Percentiles rank a stretch among this genome's conserved stretches.
Conservation (phyloP, 2,888 invertebrate genomes). For the Apamea epomidion region DNA sequence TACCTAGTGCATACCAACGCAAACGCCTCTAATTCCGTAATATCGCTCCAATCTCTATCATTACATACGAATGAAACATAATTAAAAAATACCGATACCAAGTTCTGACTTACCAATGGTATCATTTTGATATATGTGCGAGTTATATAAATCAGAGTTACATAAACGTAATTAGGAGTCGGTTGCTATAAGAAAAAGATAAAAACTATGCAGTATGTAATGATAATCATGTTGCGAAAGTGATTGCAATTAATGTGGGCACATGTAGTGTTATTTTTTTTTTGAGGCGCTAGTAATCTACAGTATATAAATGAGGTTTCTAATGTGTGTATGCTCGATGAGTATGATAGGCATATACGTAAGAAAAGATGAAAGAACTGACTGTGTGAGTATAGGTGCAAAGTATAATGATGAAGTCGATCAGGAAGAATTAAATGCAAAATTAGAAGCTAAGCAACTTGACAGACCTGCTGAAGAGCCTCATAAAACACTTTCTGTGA, state of each 20-base stretch:
- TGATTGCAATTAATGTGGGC: constrained; percentile 58
- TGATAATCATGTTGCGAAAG: constrained; percentile 61
- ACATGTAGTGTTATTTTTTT: constrained; percentile 45
- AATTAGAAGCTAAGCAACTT: neutral
- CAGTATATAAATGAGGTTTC: constrained; percentile 35
- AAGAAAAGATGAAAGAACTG: neutral
- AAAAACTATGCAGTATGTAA: constrained; percentile 53
- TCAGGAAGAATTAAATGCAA: neutral
- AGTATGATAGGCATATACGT: neutral
- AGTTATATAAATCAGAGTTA: constrained; percentile 55
- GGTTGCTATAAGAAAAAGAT: constrained; percentile 59
- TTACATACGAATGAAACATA: constrained; percentile 18
- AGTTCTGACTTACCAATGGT: constrained; percentile 35
- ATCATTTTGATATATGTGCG: constrained; percentile 48
- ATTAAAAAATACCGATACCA: constrained; percentile 49
- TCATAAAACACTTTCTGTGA: neutral
- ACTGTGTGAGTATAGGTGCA: neutral
- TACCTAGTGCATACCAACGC: constrained; percentile 14
- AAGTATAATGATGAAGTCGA: neutral
- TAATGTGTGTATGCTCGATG: constrained; percentile 37
- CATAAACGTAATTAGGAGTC: constrained; percentile 62
- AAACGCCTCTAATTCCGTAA: constrained; percentile 13
- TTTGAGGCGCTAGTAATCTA: constrained; percentile 33
- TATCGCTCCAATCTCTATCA: constrained; percentile 13
- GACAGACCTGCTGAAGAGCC: neutral